phyloP scores from a whole-genome alignment of 2,888 invertebrate species.

The Eucera pruinosa region DNA sequence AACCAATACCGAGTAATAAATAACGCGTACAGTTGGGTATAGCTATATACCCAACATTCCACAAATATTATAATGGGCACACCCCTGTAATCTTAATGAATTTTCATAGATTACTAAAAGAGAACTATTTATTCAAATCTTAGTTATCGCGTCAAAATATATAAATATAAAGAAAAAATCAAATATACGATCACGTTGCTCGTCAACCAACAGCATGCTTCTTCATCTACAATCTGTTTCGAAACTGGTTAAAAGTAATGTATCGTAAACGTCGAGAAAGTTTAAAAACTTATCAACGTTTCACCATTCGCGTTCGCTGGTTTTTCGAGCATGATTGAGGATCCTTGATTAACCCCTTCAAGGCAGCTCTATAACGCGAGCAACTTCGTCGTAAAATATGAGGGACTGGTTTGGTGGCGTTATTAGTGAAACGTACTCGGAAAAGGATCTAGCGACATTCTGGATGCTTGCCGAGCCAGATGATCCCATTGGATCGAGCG shows the following conservation, averaged over 20 bases:
- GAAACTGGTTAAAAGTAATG: not conserved
- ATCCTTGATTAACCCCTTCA: slow-evolving; percentile 8
- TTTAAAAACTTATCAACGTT: slow-evolving; percentile 26
- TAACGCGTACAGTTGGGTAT: too few species aligned
- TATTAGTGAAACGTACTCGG: slow-evolving; percentile 27
- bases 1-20: too few species aligned
- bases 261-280: not conserved
- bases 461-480: slow-evolving; percentile 32
- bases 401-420: slow-evolving; percentile 13
- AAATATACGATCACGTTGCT: too few species aligned
- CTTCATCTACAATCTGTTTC: too few species aligned
- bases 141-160: too few species aligned
- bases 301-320: not conserved
- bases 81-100: too few species aligned
- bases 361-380: slow-evolving; percentile 24
- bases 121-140: too few species aligned
- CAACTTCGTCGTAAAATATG: slow-evolving; percentile 34
- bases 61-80: too few species aligned
- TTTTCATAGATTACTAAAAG: too few species aligned
- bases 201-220: too few species aligned
- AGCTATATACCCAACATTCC: too few species aligned
- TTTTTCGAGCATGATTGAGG: slow-evolving; percentile 21
- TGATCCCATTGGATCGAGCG: slow-evolving; percentile 41
- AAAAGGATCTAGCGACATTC: slow-evolving; percentile 27
- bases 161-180: too few species aligned